Evolutionary conservation across 2,113 vertebrate genomes (phyloP), one percentile per base, ranked within the genome.

Genomic region (Platysteira castanea): DNA sequence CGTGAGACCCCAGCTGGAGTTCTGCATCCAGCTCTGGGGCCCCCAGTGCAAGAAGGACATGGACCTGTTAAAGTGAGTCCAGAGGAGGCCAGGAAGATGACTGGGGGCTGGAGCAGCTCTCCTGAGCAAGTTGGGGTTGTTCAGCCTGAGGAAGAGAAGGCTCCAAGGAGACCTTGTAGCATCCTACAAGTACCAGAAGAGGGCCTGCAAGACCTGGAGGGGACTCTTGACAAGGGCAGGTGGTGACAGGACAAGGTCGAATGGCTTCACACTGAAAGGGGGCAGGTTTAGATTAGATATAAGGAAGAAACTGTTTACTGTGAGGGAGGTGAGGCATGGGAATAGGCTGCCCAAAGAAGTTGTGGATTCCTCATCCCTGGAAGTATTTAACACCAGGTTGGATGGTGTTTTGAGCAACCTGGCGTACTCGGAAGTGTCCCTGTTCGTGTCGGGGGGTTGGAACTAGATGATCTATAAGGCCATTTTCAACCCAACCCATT

Each of bases 1-100:
- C 0, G 0, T 49, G 49, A 77, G 27, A 77, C 15, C 13, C 35
- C 31, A 44, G 27, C 18, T 4, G 4, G 31, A 56, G 56, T 39
- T 67, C 37, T 8, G 19, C 3, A 1, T 50, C 50, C 52, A 44
- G 44, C 18, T 50, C 27, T 65, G 50, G 37, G 50, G 22, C 22
- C 17, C 14, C 3, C 64, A 84, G 15, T 4, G 4, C 16, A 15
- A 42, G 37, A 67, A 75, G 31, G 47, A 61, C 47, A 54, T 13
- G 22, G 15, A 31, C 12, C 15, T 35, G 18, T 20, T 76, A 31
- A 46, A 68, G 7, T 21, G 24, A 69, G 56, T 28, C 21, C n/a
- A 42, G 14, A 54, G n/a, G 41, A 61, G 39, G 41, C 35, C 79
- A 56, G 42, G 41, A 77, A 42, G 64, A 33, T 37, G 22, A 70